Evolutionary conservation across 1,140 invertebrate genomes (phyloP).

Genomic region (Amyelois transitella): DNA sequence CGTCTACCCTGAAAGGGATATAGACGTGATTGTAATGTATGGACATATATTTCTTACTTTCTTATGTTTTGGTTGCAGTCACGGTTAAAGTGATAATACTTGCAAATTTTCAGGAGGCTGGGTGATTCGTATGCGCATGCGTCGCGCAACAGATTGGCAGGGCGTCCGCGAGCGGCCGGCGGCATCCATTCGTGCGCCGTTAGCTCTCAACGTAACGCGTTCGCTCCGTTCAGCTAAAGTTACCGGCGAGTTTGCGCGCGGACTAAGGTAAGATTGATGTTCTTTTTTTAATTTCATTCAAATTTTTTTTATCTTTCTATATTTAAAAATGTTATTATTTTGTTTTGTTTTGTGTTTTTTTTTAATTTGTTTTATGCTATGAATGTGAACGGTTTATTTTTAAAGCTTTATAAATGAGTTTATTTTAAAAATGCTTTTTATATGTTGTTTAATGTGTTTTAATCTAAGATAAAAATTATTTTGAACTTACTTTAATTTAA

Average conservation of each 20-base stretch:
- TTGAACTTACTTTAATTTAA: no score
- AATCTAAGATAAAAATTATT: no score
- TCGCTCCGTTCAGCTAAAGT: neutral
- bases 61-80: neutral
- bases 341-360: neutral
- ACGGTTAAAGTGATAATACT: neutral
- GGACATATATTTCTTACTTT: no score
- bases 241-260: neutral
- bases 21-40: no score
- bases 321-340: neutral
- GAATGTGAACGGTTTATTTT: neutral
- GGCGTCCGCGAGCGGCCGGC: neutral
- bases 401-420: no score
- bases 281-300: neutral
- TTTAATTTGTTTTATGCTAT: neutral
- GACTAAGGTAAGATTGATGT: slow-evolving; percentile 3
- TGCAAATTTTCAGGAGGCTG: neutral
- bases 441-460: no score
- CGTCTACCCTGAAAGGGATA: no score
- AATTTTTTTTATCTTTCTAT: neutral
- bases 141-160: slow-evolving; percentile 11
- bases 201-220: neutral
- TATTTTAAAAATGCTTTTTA: no score
- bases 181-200: slow-evolving; percentile 4
- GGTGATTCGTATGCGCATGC: slow-evolving; percentile 1